phyloP scores from a whole-genome alignment of 2,888 invertebrate genomes.

The Hyposoter dolosus region DNA sequence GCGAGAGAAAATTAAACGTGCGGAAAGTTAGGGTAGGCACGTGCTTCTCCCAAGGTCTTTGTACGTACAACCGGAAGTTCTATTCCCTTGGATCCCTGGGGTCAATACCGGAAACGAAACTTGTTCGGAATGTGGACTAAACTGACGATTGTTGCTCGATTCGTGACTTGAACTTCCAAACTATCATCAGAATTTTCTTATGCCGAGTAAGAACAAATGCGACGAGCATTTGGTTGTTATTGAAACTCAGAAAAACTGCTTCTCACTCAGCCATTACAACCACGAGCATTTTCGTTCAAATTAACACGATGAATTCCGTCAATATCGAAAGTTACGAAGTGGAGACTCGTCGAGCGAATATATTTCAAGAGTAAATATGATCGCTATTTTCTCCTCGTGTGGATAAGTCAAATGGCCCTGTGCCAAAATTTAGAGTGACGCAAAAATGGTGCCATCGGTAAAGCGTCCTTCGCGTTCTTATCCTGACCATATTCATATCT shows the following conservation, averaged over 20 bases:
- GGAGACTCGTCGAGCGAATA: neutral
- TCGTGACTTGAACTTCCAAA: neutral
- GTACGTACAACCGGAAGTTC: conserved; percentile 12
- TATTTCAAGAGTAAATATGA: neutral
- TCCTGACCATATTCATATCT: neutral
- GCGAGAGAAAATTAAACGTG: conserved; percentile 35
- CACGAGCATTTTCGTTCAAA: neutral
- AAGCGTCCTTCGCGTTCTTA: conserved; percentile 10
- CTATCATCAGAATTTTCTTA: neutral
- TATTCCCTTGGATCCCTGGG: neutral
- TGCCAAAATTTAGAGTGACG: conserved; percentile 17
- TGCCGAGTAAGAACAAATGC: neutral
- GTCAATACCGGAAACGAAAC: conserved; percentile 1
- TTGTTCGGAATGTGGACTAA: neutral
- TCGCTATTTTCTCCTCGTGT: neutral
- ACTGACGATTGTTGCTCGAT: neutral
- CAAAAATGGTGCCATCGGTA: conserved; percentile 2
- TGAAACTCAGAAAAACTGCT: no score
- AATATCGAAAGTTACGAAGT: neutral
- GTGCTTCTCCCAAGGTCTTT: conserved; percentile 21
- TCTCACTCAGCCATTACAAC: no score
- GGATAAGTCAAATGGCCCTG: conserved; percentile 1
- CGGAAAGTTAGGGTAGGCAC: conserved; percentile 26
- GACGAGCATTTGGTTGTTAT: no score
- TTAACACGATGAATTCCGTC: neutral